Percentiles rank a stretch among this genome's conserved stretches.
Evolutionary conservation across 2,113 vertebrate species (phyloP).

Genomic region (Pituophis catenifer): DNA sequence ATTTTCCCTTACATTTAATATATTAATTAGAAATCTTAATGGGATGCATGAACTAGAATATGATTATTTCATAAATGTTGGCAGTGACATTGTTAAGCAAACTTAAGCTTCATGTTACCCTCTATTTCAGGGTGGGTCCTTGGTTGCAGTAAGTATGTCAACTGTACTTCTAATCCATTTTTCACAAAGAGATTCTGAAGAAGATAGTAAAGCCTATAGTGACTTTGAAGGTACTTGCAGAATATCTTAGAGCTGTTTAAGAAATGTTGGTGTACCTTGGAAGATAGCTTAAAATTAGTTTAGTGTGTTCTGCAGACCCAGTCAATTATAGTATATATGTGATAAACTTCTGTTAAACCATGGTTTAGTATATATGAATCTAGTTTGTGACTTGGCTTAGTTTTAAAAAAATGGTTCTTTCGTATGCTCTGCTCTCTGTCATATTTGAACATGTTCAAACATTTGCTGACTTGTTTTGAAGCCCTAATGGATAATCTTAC

Average conservation of each 20-base stretch:
- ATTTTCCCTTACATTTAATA: not conserved
- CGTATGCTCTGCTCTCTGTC: not conserved
- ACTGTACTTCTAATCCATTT: not conserved
- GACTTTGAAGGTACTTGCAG: not conserved
- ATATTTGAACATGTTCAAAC: not conserved
- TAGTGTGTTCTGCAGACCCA: not conserved
- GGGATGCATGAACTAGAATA: not conserved
- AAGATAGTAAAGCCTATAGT: not conserved
- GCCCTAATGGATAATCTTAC: not conserved
- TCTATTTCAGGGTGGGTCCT: not conserved
- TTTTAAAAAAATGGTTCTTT: not conserved
- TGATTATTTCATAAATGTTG: not conserved
- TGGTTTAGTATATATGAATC: not conserved
- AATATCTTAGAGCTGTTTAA: too few relatives aligned
- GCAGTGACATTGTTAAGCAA: not conserved
- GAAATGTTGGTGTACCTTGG: not conserved
- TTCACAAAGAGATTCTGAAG: not conserved
- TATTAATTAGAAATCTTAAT: not conserved
- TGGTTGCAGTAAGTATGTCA: not conserved
- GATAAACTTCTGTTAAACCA: not conserved
- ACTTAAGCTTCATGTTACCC: not conserved
- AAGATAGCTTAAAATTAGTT: not conserved
- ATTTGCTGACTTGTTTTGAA: not conserved
- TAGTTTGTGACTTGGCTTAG: not conserved
- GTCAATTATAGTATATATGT: not conserved